These are phyloP conservation scores for Danio rerio DNA, from an alignment of 2,113 vertebrate genomes.

Conservation along the genomic window DNA sequence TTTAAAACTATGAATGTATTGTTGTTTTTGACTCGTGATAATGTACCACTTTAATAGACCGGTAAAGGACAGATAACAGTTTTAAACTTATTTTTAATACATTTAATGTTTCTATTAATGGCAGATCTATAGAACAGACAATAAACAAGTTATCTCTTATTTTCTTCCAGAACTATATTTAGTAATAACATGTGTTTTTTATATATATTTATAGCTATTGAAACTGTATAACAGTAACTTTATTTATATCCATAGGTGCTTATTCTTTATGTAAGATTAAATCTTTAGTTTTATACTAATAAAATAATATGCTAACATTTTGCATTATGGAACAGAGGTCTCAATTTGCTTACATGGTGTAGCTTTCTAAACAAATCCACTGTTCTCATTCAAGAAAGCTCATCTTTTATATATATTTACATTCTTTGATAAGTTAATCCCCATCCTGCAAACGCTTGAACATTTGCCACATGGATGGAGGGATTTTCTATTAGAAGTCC, in stretches of 20 bases:
- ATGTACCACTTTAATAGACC: not conserved
- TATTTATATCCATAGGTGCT: not conserved
- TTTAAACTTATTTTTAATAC: no score
- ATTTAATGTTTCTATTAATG: no score
- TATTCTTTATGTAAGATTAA: not conserved
- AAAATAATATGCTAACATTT: no score
- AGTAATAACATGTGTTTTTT: no score
- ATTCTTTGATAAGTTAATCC: slow-evolving; percentile 23
- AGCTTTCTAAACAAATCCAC: not conserved
- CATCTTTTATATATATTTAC: slow-evolving; percentile 2
- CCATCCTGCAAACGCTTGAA: slow-evolving; percentile 48
- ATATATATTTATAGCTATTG: not conserved
- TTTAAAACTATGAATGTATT: not conserved
- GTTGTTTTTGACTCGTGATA: not conserved
- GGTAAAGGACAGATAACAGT: not conserved
- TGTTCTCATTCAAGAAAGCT: not conserved
- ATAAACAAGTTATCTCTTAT: no score
- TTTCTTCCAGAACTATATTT: no score
- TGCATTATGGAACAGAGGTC: not conserved
- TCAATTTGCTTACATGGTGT: not conserved
- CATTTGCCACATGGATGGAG: slow-evolving; percentile 64
- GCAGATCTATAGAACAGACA: no score
- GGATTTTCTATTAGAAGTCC: slow-evolving; percentile 65
- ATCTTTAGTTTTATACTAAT: no score
- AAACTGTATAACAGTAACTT: not conserved